phyloP scores from a whole-genome alignment of 2,113 vertebrate species.

The Pollimyrus isidori region DNA sequence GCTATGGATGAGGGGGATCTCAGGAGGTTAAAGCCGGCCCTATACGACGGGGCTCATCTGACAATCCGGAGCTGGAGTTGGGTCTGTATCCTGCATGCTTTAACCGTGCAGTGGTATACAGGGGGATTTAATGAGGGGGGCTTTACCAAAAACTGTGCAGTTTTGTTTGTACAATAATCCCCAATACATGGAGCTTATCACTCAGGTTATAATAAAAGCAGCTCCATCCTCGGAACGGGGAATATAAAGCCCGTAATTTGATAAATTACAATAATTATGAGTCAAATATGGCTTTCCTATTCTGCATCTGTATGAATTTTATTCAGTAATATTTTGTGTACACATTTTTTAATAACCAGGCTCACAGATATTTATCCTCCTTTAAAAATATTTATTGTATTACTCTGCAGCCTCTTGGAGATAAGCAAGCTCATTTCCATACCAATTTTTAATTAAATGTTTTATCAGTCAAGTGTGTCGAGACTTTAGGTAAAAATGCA shows the following conservation, averaged over 20 bases:
- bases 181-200: not conserved
- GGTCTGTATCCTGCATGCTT: not conserved
- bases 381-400: slow-evolving; percentile 2
- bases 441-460: not conserved
- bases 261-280: slow-evolving; percentile 4
- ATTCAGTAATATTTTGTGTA: slow-evolving; percentile 4
- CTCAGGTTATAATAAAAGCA: slow-evolving; percentile 10
- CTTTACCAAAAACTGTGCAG: not conserved
- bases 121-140: not conserved
- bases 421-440: not conserved
- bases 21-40: not conserved
- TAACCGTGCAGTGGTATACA: not conserved
- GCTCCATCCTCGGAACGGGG: not conserved
- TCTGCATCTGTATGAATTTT: not conserved
- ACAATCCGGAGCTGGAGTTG: not conserved
- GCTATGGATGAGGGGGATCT: too few species aligned
- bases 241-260: not conserved
- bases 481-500: slow-evolving; percentile 8
- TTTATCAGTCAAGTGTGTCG: not conserved
- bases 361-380: slow-evolving; percentile 1
- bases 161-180: slow-evolving; percentile 7
- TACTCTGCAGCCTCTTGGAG: not conserved
- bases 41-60: not conserved
- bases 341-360: not conserved
- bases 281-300: not conserved